phyloP scores from a whole-genome alignment of 1,140 invertebrate species.

The Atopsyche davidsoni region DNA sequence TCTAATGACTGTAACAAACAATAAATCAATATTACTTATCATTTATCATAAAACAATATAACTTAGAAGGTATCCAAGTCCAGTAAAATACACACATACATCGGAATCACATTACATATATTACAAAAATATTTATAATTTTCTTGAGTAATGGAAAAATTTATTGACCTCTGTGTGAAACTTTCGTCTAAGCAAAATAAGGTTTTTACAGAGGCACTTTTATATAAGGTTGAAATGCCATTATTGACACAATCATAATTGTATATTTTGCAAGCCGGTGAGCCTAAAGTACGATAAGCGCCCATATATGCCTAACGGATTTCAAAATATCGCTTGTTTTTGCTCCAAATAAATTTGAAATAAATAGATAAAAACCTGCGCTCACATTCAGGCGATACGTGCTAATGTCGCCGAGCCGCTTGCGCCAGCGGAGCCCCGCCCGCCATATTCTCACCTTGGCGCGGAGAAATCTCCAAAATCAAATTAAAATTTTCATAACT shows the following conservation, averaged over 20 bases:
- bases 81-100: too few relatives aligned
- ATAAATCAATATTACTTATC: slow-evolving; percentile 5
- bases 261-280: neutral
- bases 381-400: slow-evolving; percentile 8
- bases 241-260: neutral
- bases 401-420: neutral
- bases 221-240: neutral
- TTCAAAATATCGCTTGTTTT: slow-evolving; percentile 5
- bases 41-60: too few relatives aligned
- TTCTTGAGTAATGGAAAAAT: too few relatives aligned
- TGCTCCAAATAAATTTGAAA: neutral
- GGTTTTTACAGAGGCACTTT: neutral
- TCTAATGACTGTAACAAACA: slow-evolving; percentile 79
- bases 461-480: slow-evolving; percentile 12
- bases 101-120: too few relatives aligned
- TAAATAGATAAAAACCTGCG: neutral
- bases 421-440: neutral
- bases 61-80: too few relatives aligned
- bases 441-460: slow-evolving; percentile 8
- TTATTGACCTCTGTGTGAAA: too few relatives aligned
- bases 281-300: slow-evolving; percentile 8
- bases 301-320: slow-evolving; percentile 17
- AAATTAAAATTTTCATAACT: slow-evolving; percentile 13
- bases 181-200: too few relatives aligned
- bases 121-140: too few relatives aligned